These are phyloP conservation scores for Laothoe populi DNA, from an alignment of 2,888 invertebrate species.

Conservation along the genomic window DNA sequence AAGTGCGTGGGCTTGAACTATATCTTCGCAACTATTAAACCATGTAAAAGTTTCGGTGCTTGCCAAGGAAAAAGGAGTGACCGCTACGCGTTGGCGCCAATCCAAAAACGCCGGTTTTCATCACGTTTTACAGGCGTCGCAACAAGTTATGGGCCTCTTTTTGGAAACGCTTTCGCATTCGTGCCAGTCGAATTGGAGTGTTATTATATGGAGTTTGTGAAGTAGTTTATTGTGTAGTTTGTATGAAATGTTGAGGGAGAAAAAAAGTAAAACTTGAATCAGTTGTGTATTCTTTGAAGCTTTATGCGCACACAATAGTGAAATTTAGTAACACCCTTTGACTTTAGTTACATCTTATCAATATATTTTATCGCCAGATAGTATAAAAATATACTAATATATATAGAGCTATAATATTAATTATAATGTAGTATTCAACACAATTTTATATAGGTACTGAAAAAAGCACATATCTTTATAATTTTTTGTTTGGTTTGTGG, in stretches of 20 bases:
- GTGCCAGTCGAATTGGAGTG: slow-evolving; percentile 31
- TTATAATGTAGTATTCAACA: too few species aligned
- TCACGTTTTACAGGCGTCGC: slow-evolving; percentile 58
- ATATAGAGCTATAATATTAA: background rate
- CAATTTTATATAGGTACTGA: too few species aligned
- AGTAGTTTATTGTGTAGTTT: slow-evolving; percentile 30
- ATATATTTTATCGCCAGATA: background rate
- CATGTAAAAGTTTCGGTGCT: slow-evolving; percentile 51
- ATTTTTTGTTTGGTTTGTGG: too few species aligned
- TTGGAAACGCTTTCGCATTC: slow-evolving; percentile 39
- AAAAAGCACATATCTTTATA: too few species aligned
- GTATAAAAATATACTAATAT: background rate
- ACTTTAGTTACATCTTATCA: background rate
- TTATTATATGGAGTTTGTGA: slow-evolving; percentile 31
- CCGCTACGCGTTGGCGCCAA: slow-evolving; percentile 53
- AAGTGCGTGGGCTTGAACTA: slow-evolving; percentile 26
- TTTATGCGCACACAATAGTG: slow-evolving; percentile 1
- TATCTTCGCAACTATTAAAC: slow-evolving; percentile 46
- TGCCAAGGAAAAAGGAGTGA: slow-evolving; percentile 52
- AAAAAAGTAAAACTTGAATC: slow-evolving; percentile 25
- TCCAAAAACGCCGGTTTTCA: slow-evolving; percentile 62
- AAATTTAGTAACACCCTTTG: background rate
- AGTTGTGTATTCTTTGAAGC: slow-evolving; percentile 1
- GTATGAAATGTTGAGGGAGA: slow-evolving; percentile 19
- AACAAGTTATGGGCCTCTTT: slow-evolving; percentile 65